phyloP scores from a whole-genome alignment of 2,888 invertebrate genomes.

The Microctonus aethiopoides region DNA sequence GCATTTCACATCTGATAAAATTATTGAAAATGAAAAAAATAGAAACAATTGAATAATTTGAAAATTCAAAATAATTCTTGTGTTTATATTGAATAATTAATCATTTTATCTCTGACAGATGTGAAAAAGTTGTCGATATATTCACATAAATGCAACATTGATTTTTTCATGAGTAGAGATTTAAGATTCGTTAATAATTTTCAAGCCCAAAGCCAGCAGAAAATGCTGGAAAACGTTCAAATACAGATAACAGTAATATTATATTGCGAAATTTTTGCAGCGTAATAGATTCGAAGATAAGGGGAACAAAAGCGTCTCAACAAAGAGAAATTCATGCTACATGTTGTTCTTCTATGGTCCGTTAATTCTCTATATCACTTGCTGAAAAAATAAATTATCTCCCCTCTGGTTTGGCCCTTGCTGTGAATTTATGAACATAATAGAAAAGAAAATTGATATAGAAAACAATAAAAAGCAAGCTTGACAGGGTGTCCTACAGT shows the following conservation, averaged over 20 bases:
- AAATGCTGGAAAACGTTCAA: slow-evolving; percentile 16
- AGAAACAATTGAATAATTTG: neutral
- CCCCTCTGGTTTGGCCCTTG: neutral
- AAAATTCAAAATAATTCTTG: neutral
- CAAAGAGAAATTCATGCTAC: neutral
- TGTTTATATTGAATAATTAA: neutral
- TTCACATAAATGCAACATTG: neutral
- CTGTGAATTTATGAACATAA: slow-evolving; percentile 8
- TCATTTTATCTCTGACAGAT: neutral
- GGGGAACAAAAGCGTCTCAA: neutral
- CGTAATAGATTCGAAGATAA: neutral
- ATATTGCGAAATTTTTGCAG: neutral
- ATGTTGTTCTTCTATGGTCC: neutral
- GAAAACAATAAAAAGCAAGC: slow-evolving; percentile 17
- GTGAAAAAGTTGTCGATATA: neutral
- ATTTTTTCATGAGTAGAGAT: neutral
- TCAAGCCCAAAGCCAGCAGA: slow-evolving; percentile 21
- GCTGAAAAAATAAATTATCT: neutral
- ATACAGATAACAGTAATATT: slow-evolving; percentile 4
- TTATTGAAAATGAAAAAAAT: neutral
- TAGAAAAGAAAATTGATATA: slow-evolving; percentile 13
- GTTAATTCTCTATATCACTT: neutral
- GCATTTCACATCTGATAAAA: slow-evolving; percentile 79
- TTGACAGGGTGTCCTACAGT: slow-evolving; percentile 8
- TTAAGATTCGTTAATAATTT: neutral